Evolutionary conservation across 1,140 invertebrate species (phyloP), one percentile per base, ranked within the genome.

Genomic region (Ceratina calcarata): DNA sequence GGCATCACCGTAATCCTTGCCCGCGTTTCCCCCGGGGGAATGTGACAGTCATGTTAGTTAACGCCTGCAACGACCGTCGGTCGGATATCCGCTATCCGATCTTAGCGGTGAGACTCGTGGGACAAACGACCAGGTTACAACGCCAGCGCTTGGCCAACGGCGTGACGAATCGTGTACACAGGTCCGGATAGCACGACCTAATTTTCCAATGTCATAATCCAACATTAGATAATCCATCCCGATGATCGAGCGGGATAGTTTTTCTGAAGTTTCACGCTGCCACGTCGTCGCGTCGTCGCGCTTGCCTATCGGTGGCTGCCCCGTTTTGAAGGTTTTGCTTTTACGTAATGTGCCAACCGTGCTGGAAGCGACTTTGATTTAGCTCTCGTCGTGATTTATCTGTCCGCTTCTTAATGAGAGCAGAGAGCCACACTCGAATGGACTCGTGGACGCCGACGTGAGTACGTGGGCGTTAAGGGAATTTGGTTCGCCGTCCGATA

Each of bases 201-300:
- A 86, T 86, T 86, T 86, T 86, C 85, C 84, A 86, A 86, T 86
- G 85, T 86, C 85, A 86, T 86, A 82, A 86, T 82, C 74, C 76
- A 75, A 82, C 81, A 80, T 82, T 74, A 58, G 55, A 72, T 74
- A 67, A 61, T 67, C 60, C 66, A 58, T 73, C 49, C 37, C 24
- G 69, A 20, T 58, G 70, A 73, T 82, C 74, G 60, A 24, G 37
- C 72, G 20, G 13, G n/a, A 61, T n/a, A 64, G 49, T 72, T 62
- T 61, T 60, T 79, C 62, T 22, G 2, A 0, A 18, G 55, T 16
- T 57, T 45, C 37, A 45, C 16, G 15, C 55, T 18, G 7, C 22
- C 27, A 20, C 55, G 15, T 10, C 12, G 37, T 10, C 37, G 32
- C 32, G 37, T 7, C 27, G 27, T 4, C 27, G 4, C 27, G 27